A percentile compares a stretch with the other conserved stretches of the same genome.
Conservation (phyloP, 1,140 invertebrate species). For the Lepidurus apus region DNA sequence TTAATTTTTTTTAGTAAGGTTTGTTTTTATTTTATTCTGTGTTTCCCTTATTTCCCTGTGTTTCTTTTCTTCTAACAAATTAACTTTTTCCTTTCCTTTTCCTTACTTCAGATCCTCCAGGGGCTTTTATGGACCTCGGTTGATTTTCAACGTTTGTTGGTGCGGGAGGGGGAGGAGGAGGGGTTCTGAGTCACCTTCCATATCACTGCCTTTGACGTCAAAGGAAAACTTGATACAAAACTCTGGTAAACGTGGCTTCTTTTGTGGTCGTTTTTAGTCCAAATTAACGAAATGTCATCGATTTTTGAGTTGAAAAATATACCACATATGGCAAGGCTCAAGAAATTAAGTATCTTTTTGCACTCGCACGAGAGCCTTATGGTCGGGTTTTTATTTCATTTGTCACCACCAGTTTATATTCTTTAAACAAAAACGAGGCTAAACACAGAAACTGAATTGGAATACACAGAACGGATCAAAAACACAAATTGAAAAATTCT, state of each 20-base stretch:
- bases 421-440: neutral
- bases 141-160: neutral
- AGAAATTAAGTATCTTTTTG: neutral
- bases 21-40: no score
- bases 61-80: no score
- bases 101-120: neutral
- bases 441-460: neutral
- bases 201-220: constrained; percentile 5
- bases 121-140: neutral
- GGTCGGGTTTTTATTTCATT: neutral
- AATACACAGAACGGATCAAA: neutral
- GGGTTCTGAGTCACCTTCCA: no score
- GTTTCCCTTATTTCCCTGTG: no score
- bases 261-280: neutral
- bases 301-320: neutral
- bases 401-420: neutral
- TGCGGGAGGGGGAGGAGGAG: neutral
- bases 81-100: no score
- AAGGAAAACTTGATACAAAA: neutral
- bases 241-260: neutral
- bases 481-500: neutral
- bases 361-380: neutral
- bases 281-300: neutral
- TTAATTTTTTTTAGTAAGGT: no score
- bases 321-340: neutral